Evolutionary conservation across 2,797 vertebrate genomes (phyloP).

Genomic region (Huso huso): DNA sequence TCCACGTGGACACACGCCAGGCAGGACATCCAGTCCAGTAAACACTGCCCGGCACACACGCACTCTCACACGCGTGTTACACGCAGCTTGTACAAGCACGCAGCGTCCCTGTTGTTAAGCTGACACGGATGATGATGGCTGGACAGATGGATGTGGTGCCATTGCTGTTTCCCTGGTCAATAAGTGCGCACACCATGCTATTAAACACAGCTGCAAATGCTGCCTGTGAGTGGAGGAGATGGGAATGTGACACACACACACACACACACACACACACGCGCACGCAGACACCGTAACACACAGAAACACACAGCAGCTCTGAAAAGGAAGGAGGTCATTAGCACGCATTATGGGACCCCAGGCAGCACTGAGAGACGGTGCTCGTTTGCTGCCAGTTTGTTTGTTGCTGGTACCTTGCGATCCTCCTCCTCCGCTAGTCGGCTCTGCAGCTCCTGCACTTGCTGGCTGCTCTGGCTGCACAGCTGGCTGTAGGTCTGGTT

Average conservation of each 20-base stretch:
- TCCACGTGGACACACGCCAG: conserved; percentile 22
- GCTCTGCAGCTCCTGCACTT: conserved; percentile 85
- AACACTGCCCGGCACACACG: conserved; percentile 28
- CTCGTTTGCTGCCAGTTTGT: not conserved
- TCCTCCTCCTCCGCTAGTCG: conserved; percentile 85
- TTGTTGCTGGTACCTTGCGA: conserved; percentile 72
- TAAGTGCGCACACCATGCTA: too few species aligned
- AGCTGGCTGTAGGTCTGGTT: conserved; percentile 74
- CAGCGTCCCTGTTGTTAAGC: too few species aligned
- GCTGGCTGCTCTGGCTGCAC: conserved; percentile 71
- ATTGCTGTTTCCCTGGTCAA: too few species aligned
- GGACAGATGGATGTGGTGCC: too few species aligned
- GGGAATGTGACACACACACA: not conserved
- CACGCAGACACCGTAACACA: not conserved
- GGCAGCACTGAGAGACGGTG: not conserved
- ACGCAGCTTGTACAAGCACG: too few species aligned
- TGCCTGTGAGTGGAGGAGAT: not conserved
- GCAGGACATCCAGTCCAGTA: conserved; percentile 25
- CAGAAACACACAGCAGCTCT: not conserved
- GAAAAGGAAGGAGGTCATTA: conserved; percentile 8
- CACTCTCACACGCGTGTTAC: conserved; percentile 4
- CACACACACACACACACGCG: not conserved
- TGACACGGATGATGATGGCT: too few species aligned
- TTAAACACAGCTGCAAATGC: too few species aligned
- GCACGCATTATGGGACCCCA: too few species aligned